Conservation (phyloP, 2,113 vertebrate species). For the Dinomys branickii region DNA sequence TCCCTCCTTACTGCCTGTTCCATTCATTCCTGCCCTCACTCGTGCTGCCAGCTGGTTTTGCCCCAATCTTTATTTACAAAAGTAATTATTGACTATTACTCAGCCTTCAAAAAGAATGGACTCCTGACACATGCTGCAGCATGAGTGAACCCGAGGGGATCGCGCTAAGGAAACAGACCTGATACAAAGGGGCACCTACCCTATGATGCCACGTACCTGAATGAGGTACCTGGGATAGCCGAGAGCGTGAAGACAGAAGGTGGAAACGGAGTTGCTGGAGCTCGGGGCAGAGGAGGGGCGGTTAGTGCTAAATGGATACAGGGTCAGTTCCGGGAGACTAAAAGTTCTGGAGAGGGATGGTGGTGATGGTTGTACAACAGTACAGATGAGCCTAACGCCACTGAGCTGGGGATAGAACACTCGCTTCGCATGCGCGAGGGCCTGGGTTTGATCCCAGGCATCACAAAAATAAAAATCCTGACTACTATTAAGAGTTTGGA, state of each 20-base stretch:
- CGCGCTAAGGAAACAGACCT: neutral
- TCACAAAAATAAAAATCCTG: neutral
- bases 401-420: neutral
- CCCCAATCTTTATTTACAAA: neutral
- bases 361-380: too few relatives aligned
- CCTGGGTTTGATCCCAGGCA: neutral
- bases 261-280: neutral
- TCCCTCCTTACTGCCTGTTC: neutral
- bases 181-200: neutral
- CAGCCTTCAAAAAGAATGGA: neutral
- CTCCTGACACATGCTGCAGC: neutral
- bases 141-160: neutral
- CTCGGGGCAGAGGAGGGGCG: accelerated
- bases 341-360: neutral
- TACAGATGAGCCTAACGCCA: neutral
- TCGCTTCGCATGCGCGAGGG: neutral
- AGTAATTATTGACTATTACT: neutral
- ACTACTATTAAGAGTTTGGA: neutral
- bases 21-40: neutral
- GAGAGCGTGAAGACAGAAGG: neutral
- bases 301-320: neutral
- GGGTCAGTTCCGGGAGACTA: neutral
- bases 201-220: neutral
- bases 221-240: neutral
- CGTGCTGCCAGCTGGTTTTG: too few relatives aligned